Conservation (phyloP, 2,113 vertebrate species). For the Riparia riparia region DNA sequence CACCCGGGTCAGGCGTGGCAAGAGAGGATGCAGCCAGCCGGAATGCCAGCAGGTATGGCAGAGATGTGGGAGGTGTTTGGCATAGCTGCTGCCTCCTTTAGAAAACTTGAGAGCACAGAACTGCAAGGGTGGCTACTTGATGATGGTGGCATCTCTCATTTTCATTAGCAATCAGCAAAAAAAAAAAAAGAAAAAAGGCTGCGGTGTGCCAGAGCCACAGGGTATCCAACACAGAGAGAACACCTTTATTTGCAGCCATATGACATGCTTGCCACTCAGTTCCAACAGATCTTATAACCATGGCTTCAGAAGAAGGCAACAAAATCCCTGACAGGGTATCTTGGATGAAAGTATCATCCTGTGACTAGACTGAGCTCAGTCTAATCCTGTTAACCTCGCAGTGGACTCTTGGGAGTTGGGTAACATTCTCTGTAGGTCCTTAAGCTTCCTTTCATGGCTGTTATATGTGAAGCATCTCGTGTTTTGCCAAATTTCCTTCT, state of each 20-base stretch:
- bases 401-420: neutral
- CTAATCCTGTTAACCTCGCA: neutral
- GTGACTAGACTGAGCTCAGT: neutral
- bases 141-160: neutral
- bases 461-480: neutral
- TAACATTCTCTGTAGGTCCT: neutral
- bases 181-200: neutral
- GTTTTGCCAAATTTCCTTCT: neutral
- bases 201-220: neutral
- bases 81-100: neutral
- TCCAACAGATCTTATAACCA: neutral
- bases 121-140: neutral
- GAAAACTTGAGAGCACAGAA: neutral
- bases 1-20: rapidly evolving
- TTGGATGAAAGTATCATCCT: neutral
- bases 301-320: neutral
- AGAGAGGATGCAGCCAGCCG: rapidly evolving
- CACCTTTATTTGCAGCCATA: neutral
- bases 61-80: neutral
- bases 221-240: neutral
- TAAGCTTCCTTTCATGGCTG: neutral
- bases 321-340: neutral
- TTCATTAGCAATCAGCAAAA: neutral
- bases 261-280: neutral
- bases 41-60: neutral